Conservation (phyloP, 64 coral and sea anemone species). For the Porites lutea region DNA sequence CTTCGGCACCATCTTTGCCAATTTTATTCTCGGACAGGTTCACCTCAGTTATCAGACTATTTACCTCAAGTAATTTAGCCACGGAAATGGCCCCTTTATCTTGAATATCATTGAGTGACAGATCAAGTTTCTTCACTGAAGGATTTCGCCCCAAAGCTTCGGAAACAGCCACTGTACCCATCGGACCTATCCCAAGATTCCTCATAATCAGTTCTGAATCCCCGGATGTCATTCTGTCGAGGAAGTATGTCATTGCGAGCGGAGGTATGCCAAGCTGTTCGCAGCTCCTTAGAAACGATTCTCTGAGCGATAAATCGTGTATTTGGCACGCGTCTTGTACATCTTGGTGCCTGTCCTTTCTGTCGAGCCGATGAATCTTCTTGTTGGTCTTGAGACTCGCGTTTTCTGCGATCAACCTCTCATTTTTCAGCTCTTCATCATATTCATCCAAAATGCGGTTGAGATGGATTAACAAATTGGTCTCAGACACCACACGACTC, state of each 20-base stretch:
- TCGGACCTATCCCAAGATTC: constrained; percentile 86
- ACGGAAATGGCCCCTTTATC: constrained; percentile 71
- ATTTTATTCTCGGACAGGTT: constrained; percentile 89
- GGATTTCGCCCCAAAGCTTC: constrained; percentile 76
- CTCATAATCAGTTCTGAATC: constrained; percentile 74
- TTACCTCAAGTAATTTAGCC: constrained; percentile 68
- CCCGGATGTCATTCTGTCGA: constrained; percentile 69
- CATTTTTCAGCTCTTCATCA: constrained; percentile 39
- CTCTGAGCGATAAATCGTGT: constrained; percentile 70
- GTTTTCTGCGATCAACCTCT: constrained; percentile 15
- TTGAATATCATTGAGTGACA: constrained; percentile 89
- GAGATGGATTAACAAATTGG: constrained; percentile 72
- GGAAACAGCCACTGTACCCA: constrained; percentile 61
- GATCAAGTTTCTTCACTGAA: constrained; percentile 69
- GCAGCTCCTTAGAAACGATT: constrained; percentile 64
- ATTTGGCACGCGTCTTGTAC: constrained; percentile 92
- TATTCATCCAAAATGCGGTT: constrained; percentile 81
- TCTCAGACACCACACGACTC: constrained; percentile 79
- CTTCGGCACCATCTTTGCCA: constrained; percentile 70
- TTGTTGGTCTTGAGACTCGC: constrained; percentile 23
- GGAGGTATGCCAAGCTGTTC: constrained; percentile 75
- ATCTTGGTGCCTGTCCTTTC: constrained; percentile 78
- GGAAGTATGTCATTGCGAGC: constrained; percentile 83
- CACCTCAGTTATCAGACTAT: constrained; percentile 61
- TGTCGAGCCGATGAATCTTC: constrained; percentile 84